phyloP scores from a whole-genome alignment of 2,797 vertebrate genomes.

The Sibirionetta formosa region DNA sequence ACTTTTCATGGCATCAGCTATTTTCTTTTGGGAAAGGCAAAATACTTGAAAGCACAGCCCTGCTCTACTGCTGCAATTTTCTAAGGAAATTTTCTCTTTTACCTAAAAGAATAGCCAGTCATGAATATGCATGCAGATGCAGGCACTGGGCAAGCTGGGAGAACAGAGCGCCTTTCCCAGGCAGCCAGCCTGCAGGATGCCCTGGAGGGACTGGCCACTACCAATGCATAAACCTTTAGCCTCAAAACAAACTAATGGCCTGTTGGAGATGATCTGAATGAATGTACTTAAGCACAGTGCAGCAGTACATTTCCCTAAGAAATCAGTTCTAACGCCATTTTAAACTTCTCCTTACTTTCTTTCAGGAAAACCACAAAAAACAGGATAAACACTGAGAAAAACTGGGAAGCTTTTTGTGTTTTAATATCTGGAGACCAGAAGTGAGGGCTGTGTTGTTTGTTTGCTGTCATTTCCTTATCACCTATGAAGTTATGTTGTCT shows the following conservation, averaged over 20 bases:
- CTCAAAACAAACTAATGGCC: neutral
- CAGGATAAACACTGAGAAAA: neutral
- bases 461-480: neutral
- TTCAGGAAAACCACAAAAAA: neutral
- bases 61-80: conserved; percentile 50
- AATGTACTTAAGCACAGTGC: neutral
- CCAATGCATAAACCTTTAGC: neutral
- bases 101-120: conserved; percentile 39
- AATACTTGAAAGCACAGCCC: conserved; percentile 51
- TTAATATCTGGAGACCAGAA: neutral
- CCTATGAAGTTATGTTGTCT: neutral
- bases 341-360: neutral
- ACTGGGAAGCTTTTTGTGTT: neutral
- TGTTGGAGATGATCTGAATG: neutral
- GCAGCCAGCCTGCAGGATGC: neutral
- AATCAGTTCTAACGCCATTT: neutral
- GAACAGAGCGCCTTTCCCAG: neutral
- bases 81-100: conserved; percentile 63
- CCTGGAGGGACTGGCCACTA: neutral
- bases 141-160: neutral
- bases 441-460: neutral
- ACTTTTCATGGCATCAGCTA: conserved; percentile 69
- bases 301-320: neutral
- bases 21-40: conserved; percentile 67
- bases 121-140: conserved; percentile 49